Evolutionary conservation across 2,797 vertebrate genomes (phyloP).

Genomic region (Enteromius viviparus): DNA sequence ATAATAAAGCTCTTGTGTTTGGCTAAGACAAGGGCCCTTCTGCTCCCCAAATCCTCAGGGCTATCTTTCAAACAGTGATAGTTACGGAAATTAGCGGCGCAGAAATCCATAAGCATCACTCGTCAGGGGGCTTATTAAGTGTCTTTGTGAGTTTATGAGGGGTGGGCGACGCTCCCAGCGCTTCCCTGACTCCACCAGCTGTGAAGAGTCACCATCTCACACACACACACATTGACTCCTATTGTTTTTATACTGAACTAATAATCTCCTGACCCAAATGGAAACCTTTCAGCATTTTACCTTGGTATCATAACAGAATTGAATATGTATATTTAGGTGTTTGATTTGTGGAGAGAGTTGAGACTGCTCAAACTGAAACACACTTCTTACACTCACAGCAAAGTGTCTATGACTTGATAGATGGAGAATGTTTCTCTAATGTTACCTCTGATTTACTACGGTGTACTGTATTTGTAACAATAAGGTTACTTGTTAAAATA

Average conservation of each 20-base stretch:
- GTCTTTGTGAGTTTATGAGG: slow-evolving; percentile 84
- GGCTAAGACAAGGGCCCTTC: slow-evolving; percentile 73
- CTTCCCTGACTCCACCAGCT: slow-evolving; percentile 60
- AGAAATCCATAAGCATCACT: slow-evolving; percentile 96
- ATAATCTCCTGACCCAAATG: neutral
- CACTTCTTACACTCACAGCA: neutral
- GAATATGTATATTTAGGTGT: neutral
- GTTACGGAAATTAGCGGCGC: slow-evolving; percentile 97
- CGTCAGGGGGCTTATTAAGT: slow-evolving; percentile 94
- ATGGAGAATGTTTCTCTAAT: neutral
- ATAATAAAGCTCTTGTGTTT: slow-evolving; percentile 94
- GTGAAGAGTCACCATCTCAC: slow-evolving; percentile 49
- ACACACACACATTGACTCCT: slow-evolving; percentile 25
- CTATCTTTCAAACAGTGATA: slow-evolving; percentile 97
- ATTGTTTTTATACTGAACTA: slow-evolving; percentile 20
- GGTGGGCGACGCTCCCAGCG: slow-evolving; percentile 75
- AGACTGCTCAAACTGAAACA: neutral
- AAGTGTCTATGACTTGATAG: neutral
- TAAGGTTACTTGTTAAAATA: neutral
- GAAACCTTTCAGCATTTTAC: slow-evolving; percentile 18
- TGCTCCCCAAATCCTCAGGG: slow-evolving; percentile 86
- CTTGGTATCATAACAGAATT: neutral
- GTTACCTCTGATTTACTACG: too few species aligned
- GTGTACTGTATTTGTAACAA: neutral
- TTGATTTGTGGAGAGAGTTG: neutral